Evolutionary conservation across 2,888 invertebrate species (phyloP).

Genomic region (Neuroscelio doddi): DNA sequence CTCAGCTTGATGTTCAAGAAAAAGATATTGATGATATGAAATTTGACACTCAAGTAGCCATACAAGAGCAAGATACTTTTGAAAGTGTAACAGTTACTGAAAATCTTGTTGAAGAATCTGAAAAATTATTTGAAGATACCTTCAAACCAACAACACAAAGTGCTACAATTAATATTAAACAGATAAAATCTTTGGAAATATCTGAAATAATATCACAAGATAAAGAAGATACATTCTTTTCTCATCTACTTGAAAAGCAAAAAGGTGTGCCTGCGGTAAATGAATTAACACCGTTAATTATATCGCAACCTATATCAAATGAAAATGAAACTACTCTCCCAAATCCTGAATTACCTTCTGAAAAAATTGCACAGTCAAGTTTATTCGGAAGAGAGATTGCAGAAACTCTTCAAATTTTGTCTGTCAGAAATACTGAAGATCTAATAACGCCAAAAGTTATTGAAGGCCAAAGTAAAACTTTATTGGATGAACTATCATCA

Average conservation of each 20-base stretch:
- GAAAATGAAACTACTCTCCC: constrained; percentile 43
- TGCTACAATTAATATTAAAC: constrained; percentile 71
- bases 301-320: constrained; percentile 43
- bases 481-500: constrained; percentile 52
- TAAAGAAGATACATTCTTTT: constrained; percentile 62
- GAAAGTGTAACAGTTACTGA: constrained; percentile 76
- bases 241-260: constrained; percentile 41
- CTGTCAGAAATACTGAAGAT: constrained; percentile 55
- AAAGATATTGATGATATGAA: constrained; percentile 45
- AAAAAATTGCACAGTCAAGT: constrained; percentile 47
- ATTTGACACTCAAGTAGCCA: constrained; percentile 70
- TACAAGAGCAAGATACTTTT: constrained; percentile 71
- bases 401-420: constrained; percentile 51
- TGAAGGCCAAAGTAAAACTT: constrained; percentile 48
- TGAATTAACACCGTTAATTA: constrained; percentile 43
- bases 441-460: constrained; percentile 41
- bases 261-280: constrained; percentile 47
- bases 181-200: constrained; percentile 67
- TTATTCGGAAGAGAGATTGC: constrained; percentile 48
- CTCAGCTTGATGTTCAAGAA: constrained; percentile 61
- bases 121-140: constrained; percentile 66
- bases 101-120: constrained; percentile 70
- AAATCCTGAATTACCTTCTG: constrained; percentile 45
- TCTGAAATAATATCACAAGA: constrained; percentile 67
- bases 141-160: constrained; percentile 68